These are phyloP conservation scores for Dromococcyx pavoninus DNA, from an alignment of 2,797 vertebrate species.

Conservation along the genomic window DNA sequence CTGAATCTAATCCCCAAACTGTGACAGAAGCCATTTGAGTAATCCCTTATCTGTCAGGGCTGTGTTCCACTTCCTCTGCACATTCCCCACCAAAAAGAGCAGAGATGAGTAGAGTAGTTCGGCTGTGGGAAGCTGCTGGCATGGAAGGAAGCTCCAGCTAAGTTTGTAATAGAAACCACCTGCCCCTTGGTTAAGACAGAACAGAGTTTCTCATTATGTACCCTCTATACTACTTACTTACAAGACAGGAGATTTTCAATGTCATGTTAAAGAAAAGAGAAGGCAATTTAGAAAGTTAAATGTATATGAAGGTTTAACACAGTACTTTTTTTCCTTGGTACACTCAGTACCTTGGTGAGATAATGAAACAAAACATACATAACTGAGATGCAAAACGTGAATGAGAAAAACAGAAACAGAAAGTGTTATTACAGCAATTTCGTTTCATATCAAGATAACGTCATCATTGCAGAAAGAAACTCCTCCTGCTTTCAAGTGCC, in stretches of 20 bases:
- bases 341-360: neutral
- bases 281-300: neutral
- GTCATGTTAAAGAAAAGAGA: neutral
- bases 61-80: neutral
- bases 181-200: neutral
- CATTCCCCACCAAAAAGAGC: neutral
- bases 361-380: conserved; percentile 15
- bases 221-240: neutral
- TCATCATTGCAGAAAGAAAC: conserved; percentile 22
- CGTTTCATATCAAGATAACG: conserved; percentile 52
- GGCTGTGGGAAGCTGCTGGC: conserved; percentile 44
- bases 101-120: neutral
- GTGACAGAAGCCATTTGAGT: conserved; percentile 17
- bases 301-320: neutral
- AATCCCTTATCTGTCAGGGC: conserved; percentile 22
- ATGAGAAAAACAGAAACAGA: conserved; percentile 44
- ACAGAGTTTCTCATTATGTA: conserved; percentile 18
- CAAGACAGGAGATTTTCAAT: neutral
- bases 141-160: conserved; percentile 52
- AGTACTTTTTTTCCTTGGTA: conserved; percentile 21
- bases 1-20: conserved; percentile 22
- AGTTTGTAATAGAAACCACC: conserved; percentile 50
- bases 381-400: conserved; percentile 38
- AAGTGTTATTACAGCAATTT: conserved; percentile 42
- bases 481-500: conserved; percentile 19